phyloP scores from a whole-genome alignment of 35 echinoderm and acorn worm species.

The Acanthaster planci region DNA sequence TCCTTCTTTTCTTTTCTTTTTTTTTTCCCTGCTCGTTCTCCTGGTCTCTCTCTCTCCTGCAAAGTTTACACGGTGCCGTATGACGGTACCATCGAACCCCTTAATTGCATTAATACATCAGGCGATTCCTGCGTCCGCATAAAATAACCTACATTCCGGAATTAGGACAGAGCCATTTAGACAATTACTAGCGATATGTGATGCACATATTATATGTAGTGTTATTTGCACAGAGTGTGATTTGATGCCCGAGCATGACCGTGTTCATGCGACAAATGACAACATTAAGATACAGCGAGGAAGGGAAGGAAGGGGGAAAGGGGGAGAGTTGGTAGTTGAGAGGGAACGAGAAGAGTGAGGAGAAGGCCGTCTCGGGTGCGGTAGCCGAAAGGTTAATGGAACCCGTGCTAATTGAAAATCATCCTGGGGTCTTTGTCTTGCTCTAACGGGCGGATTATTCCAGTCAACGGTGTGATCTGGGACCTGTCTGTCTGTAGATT shows the following conservation, averaged over 20 bases:
- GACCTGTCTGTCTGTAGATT: too few species aligned
- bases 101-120: constrained; percentile 8
- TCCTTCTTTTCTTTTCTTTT: too few species aligned
- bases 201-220: constrained; percentile 18
- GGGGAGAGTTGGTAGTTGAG: too few species aligned
- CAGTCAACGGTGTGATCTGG: too few species aligned
- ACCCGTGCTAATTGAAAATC: constrained; percentile 7
- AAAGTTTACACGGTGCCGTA: constrained; percentile 21
- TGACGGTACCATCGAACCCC: constrained; percentile 21
- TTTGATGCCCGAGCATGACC: constrained; percentile 2
- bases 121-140: constrained; percentile 18
- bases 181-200: constrained; percentile 18
- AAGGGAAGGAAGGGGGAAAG: background rate
- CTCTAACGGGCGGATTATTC: too few species aligned
- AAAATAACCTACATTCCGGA: constrained; percentile 29
- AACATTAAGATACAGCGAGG: constrained; percentile 7
- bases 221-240: constrained; percentile 15
- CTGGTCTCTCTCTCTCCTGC: background rate
- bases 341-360: too few species aligned
- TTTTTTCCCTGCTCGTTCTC: too few species aligned
- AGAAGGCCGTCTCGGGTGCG: too few species aligned
- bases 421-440: too few species aligned
- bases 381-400: constrained; percentile 1
- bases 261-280: constrained; percentile 33
- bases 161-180: constrained; percentile 30